phyloP scores from a whole-genome alignment of 2,888 invertebrate genomes.

The Oegoconia quadripuncta region DNA sequence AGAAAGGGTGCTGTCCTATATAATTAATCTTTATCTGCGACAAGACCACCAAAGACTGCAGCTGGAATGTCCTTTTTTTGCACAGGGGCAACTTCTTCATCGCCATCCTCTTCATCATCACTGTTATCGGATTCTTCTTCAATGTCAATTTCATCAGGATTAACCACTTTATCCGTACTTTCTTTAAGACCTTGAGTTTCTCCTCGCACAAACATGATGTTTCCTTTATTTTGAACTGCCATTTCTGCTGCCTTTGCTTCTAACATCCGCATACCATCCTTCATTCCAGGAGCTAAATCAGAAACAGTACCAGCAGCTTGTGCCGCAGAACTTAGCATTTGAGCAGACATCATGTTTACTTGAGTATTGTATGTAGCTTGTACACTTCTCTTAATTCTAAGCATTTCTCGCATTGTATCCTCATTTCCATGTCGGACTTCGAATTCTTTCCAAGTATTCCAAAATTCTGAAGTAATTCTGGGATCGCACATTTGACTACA shows the following conservation, averaged over 20 bases:
- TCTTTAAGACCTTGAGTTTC: constrained; percentile 88
- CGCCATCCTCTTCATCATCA: constrained; percentile 75
- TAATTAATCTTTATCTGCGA: constrained; percentile 42
- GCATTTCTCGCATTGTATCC: constrained; percentile 99
- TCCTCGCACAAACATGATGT: constrained; percentile 92
- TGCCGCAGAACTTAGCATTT: constrained; percentile 91
- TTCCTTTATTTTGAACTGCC: constrained; percentile 76
- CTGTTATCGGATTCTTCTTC: constrained; percentile 86
- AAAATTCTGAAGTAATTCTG: constrained; percentile 95
- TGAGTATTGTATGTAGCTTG: constrained; percentile 99
- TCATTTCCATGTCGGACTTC: constrained; percentile 99
- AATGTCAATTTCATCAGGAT: constrained; percentile 94
- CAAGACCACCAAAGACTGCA: constrained; percentile 93
- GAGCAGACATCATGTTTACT: constrained; percentile 99
- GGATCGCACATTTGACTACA: constrained; percentile 99
- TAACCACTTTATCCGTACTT: constrained; percentile 83
- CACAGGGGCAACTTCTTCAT: constrained; percentile 82
- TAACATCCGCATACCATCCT: constrained; percentile 93
- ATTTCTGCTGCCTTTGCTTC: constrained; percentile 91
- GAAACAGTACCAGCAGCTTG: constrained; percentile 83
- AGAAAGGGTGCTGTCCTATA: too few species aligned
- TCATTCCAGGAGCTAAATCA: constrained; percentile 85
- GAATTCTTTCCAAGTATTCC: constrained; percentile 99
- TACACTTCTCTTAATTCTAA: constrained; percentile 97
- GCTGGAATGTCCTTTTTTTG: constrained; percentile 92